Percentiles rank a stretch among this genome's conserved stretches.
phyloP scores from a whole-genome alignment of 2,797 vertebrate genomes.

The Enteromius radiatus region DNA sequence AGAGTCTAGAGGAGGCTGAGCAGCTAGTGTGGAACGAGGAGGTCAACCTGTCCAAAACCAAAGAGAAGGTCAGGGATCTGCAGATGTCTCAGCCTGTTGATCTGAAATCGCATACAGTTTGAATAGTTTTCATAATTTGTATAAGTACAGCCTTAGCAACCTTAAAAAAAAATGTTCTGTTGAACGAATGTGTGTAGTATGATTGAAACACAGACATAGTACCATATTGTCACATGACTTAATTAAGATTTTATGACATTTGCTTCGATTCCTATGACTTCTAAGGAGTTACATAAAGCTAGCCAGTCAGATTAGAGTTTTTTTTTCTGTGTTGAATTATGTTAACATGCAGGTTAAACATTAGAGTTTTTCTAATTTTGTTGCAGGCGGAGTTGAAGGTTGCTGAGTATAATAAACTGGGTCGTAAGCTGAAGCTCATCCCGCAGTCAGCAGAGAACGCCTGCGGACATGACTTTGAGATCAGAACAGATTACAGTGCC shows the following conservation, averaged over 20 bases:
- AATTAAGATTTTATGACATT: not conserved
- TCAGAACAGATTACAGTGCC: constrained; percentile 80
- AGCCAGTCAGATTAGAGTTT: not conserved
- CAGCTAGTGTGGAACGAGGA: constrained; percentile 93
- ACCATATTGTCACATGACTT: not conserved
- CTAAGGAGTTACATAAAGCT: not conserved
- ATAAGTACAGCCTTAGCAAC: not conserved
- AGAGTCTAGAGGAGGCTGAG: constrained; percentile 85
- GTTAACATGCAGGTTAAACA: not conserved
- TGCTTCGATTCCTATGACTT: not conserved
- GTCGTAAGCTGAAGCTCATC: constrained; percentile 93
- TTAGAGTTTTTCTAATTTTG: not conserved
- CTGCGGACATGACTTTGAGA: constrained; percentile 89
- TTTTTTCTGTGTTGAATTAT: not conserved
- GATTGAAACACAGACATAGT: not conserved
- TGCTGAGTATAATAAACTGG: constrained; percentile 89
- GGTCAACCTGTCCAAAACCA: constrained; percentile 86
- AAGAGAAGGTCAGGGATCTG: constrained; percentile 78
- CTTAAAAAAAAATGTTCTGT: not conserved
- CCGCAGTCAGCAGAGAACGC: constrained; percentile 89
- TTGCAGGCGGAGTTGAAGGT: constrained; percentile 85
- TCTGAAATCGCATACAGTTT: not conserved
- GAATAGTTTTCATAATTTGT: not conserved
- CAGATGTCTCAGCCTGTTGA: not conserved
- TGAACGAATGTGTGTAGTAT: not conserved